phyloP scores from a whole-genome alignment of 2,888 invertebrate genomes.

The Leucania comma region DNA sequence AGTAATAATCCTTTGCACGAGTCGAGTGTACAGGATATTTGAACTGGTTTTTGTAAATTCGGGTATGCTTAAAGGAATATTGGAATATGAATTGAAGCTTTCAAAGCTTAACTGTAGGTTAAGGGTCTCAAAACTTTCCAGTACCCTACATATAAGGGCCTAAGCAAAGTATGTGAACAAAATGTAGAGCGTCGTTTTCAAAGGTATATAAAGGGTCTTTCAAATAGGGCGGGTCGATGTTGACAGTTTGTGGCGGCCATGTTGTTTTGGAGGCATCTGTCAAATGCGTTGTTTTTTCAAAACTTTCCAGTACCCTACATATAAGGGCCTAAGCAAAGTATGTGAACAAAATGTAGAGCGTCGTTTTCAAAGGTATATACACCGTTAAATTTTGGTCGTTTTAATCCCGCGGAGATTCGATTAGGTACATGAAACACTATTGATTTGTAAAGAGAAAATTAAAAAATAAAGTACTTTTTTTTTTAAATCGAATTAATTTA shows the following conservation, averaged over 20 bases:
- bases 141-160: neutral
- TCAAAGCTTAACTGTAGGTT: slow-evolving; percentile 17
- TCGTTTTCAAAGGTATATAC: neutral
- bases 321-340: slow-evolving; percentile 6
- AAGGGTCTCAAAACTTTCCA: slow-evolving; percentile 5
- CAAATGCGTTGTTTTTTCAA: too few relatives aligned
- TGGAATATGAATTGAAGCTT: slow-evolving; percentile 15
- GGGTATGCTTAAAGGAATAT: slow-evolving; percentile 22
- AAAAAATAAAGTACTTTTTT: too few relatives aligned
- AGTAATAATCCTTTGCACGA: slow-evolving; percentile 13
- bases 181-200: neutral
- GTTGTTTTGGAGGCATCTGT: too few relatives aligned
- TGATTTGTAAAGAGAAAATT: too few relatives aligned
- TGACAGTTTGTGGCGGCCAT: too few relatives aligned
- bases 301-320: slow-evolving; percentile 4
- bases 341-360: neutral
- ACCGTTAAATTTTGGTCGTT: too few relatives aligned
- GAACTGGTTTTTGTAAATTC: slow-evolving; percentile 10
- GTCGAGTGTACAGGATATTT: slow-evolving; percentile 10
- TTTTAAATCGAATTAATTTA: too few relatives aligned
- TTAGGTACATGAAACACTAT: too few relatives aligned
- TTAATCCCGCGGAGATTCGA: too few relatives aligned
- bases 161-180: slow-evolving; percentile 11
- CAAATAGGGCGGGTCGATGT: too few relatives aligned
- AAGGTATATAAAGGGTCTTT: neutral